Evolutionary conservation across 2,113 vertebrate genomes (phyloP), one percentile per base, ranked within the genome.

Genomic region (Myrmecophaga tridactyla): DNA sequence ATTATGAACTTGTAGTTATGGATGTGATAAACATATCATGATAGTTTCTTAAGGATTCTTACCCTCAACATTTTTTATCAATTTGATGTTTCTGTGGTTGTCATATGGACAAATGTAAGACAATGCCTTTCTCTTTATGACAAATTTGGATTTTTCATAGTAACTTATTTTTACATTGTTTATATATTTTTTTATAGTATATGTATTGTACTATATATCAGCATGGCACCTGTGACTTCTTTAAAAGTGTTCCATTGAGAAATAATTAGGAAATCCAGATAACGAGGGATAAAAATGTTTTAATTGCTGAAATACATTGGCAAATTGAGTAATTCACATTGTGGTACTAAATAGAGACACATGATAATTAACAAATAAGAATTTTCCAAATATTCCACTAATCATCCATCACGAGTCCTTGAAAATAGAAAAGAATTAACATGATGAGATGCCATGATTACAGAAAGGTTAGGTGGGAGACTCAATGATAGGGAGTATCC

Each of bases 261-360:
- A 95, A 87, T 58, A 91, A 96, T 73, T 67, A 80, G 86, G 62
- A 92, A 62, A 92, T 81, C 87, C 81, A 86, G 87, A 46, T 97
- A 86, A 96, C 96, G 94, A 96, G 96, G 92, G 93, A 95, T 86
- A 96, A 97, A 98, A 98, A 97, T 76, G 46, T 46, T 98, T 98
- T 98, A 98, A 96, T 98, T 91, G 73, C 96, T 97, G 92, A 97
- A 97, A 97, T 94, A 95, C 21, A 93, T 13, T 63, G 94, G 63
- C 91, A 89, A 95, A 77, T 3, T 48, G 94, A 73, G 65, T 95
- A 84, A 95, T 17, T 48, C 77, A 96, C 88, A 95, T 89, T 23
- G 94, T 89, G 63, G 60, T 91, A 72, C 43, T 95, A 56, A 83
- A 14, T 15, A 86, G 41, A 58, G 83, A 96, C 72, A 96, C 51